phyloP scores from a whole-genome alignment of 2,888 invertebrate genomes.

The Tuberolachnus salignus region DNA sequence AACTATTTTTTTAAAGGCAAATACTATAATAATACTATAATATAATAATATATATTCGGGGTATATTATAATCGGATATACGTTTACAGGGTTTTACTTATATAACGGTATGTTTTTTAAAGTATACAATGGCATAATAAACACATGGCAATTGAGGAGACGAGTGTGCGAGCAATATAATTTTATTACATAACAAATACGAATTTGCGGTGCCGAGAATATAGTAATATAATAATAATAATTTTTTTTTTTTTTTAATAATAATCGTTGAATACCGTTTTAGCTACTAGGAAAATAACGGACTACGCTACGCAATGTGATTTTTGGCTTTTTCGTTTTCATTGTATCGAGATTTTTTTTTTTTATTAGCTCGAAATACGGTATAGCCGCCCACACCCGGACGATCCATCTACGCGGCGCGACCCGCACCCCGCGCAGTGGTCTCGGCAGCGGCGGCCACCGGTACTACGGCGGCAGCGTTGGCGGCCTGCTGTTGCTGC shows the following conservation, averaged over 20 bases:
- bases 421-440: neutral
- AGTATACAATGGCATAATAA: no score
- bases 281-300: slow-evolving; percentile 7
- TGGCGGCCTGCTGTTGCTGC: neutral
- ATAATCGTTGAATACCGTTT: neutral
- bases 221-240: neutral
- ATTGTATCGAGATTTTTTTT: neutral
- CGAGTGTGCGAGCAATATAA: no score
- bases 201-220: no score
- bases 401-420: neutral
- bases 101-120: no score
- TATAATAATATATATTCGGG: no score
- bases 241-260: no score
- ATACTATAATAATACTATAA: no score
- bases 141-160: no score
- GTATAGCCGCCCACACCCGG: neutral
- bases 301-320: slow-evolving; percentile 39
- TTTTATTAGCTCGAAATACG: neutral
- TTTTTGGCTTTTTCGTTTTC: neutral
- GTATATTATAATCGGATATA: no score
- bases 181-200: no score
- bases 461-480: neutral
- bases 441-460: neutral
- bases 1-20: no score
- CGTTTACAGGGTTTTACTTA: no score